phyloP scores from a whole-genome alignment of 1,140 invertebrate species.

The Centruroides sculpturatus region DNA sequence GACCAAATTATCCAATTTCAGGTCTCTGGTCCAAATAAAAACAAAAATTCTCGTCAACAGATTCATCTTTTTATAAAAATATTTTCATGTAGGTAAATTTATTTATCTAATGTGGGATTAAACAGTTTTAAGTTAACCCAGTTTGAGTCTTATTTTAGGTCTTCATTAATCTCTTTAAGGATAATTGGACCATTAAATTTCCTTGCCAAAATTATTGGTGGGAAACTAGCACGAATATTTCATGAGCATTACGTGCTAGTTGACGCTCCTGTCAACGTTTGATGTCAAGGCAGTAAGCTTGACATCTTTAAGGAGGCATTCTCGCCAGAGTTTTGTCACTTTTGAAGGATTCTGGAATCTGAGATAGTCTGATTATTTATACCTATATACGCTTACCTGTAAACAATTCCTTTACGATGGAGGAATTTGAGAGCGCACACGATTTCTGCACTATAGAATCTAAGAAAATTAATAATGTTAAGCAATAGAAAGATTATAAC shows the following conservation, averaged over 20 bases:
- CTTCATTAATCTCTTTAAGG: background rate
- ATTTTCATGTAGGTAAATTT: background rate
- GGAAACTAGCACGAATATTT: too few relatives aligned
- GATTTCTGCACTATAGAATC: constrained; percentile 94
- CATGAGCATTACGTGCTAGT: too few relatives aligned
- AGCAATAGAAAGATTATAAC: too few relatives aligned
- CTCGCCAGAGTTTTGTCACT: background rate
- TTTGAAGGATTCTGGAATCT: background rate
- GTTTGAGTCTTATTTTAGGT: background rate
- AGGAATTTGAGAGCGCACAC: constrained; percentile 87
- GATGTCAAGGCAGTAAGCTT: background rate
- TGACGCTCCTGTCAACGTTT: background rate
- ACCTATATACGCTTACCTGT: constrained; percentile 44
- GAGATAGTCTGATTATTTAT: background rate
- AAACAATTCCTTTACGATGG: constrained; percentile 87
- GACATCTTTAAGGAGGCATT: background rate
- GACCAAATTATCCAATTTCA: constrained; percentile 96
- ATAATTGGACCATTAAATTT: too few relatives aligned
- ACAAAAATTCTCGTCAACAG: background rate
- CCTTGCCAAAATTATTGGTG: too few relatives aligned
- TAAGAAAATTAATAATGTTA: background rate
- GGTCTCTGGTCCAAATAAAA: constrained; percentile 45
- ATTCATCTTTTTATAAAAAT: background rate
- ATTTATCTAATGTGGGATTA: background rate
- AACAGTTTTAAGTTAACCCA: background rate